A percentile compares a stretch with the other conserved stretches of the same genome.
Conservation (phyloP, 1,140 invertebrate species). For the Odontomachus brunneus region DNA sequence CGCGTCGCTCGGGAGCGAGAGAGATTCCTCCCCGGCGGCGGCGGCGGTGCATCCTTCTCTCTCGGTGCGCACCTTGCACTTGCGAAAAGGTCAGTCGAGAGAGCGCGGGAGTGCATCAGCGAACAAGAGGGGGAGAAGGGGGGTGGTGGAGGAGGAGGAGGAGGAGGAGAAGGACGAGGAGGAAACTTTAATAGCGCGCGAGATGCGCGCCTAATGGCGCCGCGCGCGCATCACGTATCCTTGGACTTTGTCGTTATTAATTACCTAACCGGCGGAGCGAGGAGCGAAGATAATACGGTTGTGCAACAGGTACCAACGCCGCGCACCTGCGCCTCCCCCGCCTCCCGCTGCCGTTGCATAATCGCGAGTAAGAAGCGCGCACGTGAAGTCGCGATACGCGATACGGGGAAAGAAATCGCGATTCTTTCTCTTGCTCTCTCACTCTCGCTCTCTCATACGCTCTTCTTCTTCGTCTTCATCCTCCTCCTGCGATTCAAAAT, state of each 20-base stretch:
- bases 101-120: not conserved
- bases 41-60: constrained; percentile 19
- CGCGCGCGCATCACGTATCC: constrained; percentile 77
- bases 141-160: not conserved
- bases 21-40: constrained; percentile 30
- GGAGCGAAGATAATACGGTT: constrained; percentile 83
- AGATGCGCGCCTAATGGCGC: constrained; percentile 60
- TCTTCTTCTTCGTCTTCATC: not conserved
- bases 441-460: not conserved
- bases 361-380: constrained; percentile 74
- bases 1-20: not conserved
- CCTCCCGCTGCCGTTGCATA: constrained; percentile 78
- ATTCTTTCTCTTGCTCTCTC: constrained; percentile 12
- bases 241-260: constrained; percentile 85
- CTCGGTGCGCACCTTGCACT: constrained; percentile 54
- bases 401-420: constrained; percentile 64
- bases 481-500: too few species aligned
- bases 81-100: constrained; percentile 56
- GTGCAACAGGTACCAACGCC: constrained; percentile 83
- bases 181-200: constrained; percentile 41
- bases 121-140: not conserved
- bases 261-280: constrained; percentile 84
- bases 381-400: constrained; percentile 74
- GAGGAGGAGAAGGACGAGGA: not conserved
- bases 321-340: constrained; percentile 65